Evolutionary conservation across 2,888 invertebrate genomes (phyloP), one percentile per base, ranked within the genome.

Genomic region (Pediacus dermestoides): DNA sequence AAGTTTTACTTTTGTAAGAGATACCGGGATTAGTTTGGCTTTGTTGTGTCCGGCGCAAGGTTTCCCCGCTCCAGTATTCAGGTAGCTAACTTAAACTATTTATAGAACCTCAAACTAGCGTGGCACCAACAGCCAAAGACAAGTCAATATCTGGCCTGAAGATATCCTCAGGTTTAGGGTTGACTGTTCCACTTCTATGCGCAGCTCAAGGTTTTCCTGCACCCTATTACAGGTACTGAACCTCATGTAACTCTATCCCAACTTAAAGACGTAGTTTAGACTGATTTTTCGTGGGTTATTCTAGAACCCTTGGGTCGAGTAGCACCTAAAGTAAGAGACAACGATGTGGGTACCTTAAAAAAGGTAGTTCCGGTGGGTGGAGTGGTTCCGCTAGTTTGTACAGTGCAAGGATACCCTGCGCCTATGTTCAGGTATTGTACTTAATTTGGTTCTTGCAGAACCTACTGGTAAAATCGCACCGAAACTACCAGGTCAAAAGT

Each of bases 381-480:
- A 25, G 49, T 63, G 39, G 58, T 70, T 43, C 69, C 72, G 15
- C 58, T 76, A 53, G 64, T 67, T 53, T 75, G 75, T 57, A 67
- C 68, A 18, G 67, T 67, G 42, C 74, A 74, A 66, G 73, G 72
- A 48, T 74, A 72, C 66, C 82, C 82, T 43, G 72, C 78, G 44
- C 82, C 82, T 55, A 62, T 73, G 41, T 78, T 78, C 72, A 82
- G 82, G 82, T 82, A 51, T 30, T 15, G 14, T 7, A 21, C 27
- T 2, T 15, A 11, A 3, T 12, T 13, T 11, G 30, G 4, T 9
- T 11, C 8, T 30, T 34, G 7, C 65, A 74, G 75, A 75, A 61
- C 80, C 80, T 30, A 78, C 77, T 37, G 75, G 77, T 66, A 80
- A 79, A 64, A 77, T 79, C 45, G 68, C 75, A 42, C 79, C 80